Evolutionary conservation across 1,140 invertebrate species (phyloP).

Genomic region (Formica exsecta): DNA sequence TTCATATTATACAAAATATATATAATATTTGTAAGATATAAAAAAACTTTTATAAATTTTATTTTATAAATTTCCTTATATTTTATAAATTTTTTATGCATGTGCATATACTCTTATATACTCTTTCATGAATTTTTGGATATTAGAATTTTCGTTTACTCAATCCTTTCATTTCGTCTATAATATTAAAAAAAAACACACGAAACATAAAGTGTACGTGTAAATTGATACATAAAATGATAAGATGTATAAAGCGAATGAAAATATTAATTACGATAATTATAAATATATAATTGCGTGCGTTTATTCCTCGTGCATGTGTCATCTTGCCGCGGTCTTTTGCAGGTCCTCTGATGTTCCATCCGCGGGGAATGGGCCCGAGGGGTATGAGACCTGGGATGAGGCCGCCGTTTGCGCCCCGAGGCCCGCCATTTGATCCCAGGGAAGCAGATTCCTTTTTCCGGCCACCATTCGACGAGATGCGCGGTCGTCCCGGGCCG

Average conservation of each 20-base stretch:
- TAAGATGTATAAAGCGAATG: neutral
- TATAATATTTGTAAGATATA: too few species aligned
- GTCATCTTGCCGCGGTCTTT: slow-evolving; percentile 31
- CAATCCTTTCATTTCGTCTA: neutral
- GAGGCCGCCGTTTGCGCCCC: slow-evolving; percentile 82
- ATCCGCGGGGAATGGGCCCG: slow-evolving; percentile 86
- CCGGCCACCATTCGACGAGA: slow-evolving; percentile 84
- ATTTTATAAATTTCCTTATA: too few species aligned
- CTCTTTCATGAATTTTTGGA: neutral
- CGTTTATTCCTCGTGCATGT: slow-evolving; percentile 12
- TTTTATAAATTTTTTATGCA: too few species aligned
- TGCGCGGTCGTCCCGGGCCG: slow-evolving; percentile 78
- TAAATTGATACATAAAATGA: too few species aligned
- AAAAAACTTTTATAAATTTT: too few species aligned
- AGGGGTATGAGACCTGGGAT: slow-evolving; percentile 84
- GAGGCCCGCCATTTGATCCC: slow-evolving; percentile 82
- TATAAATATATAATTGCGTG: neutral
- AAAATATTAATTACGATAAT: slow-evolving; percentile 11
- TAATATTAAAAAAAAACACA: neutral
- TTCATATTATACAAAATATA: too few species aligned
- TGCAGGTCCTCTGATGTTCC: slow-evolving; percentile 86
- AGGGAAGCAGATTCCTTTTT: slow-evolving; percentile 82
- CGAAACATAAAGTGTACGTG: too few species aligned
- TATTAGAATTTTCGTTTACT: neutral
- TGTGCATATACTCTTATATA: too few species aligned